Conservation (phyloP, 2,888 invertebrate genomes). For the Allophyes oxyacanthae region DNA sequence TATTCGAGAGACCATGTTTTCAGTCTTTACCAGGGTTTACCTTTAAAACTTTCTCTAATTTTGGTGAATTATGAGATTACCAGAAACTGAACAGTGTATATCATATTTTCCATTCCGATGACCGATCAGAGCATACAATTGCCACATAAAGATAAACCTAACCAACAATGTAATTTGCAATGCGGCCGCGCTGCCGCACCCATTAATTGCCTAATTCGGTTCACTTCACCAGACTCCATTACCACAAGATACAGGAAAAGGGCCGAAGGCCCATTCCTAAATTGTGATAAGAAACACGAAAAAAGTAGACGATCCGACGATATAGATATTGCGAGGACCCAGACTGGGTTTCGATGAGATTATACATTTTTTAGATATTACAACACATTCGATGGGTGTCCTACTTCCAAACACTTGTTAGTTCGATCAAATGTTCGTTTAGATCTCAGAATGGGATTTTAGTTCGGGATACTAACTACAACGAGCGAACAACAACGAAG, state of each 20-base stretch:
- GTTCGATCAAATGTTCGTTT: no score
- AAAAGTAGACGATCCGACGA: not conserved
- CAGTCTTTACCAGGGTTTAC: no score
- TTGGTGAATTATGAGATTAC: not conserved
- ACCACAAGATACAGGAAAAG: conserved; percentile 3
- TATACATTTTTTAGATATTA: no score
- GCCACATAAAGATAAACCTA: conserved; percentile 32
- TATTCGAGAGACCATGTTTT: no score
- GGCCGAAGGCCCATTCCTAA: conserved; percentile 6
- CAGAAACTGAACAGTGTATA: conserved; percentile 20
- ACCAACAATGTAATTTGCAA: conserved; percentile 47
- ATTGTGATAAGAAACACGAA: not conserved
- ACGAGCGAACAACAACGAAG: no score
- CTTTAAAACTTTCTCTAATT: no score
- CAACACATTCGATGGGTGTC: no score
- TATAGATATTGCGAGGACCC: not conserved
- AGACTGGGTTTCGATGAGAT: no score
- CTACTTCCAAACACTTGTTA: no score
- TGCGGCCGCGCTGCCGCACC: conserved; percentile 30
- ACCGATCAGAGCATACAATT: conserved; percentile 28
- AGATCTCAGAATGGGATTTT: no score
- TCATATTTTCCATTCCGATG: conserved; percentile 11
- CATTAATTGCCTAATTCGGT: conserved; percentile 67
- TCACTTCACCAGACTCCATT: conserved; percentile 48
- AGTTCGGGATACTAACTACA: no score